A percentile compares a stretch with the other conserved stretches of the same genome.
These are phyloP conservation scores for Micronycteris hirsuta DNA, from an alignment of 2,113 vertebrate species.

Conservation along the genomic window DNA sequence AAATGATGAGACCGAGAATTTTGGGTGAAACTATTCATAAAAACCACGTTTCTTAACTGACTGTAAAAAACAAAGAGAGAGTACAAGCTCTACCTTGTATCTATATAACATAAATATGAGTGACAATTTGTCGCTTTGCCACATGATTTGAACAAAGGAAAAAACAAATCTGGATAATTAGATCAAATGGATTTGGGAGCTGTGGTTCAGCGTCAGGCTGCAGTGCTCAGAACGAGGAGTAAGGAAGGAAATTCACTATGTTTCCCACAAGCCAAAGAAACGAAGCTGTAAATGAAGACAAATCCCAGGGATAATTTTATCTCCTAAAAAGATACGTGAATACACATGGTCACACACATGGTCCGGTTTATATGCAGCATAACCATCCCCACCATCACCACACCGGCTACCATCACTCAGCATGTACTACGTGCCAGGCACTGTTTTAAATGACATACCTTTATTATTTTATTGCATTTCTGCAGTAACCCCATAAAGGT, in stretches of 20 bases:
- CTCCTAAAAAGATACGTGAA: background rate
- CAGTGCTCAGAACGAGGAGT: background rate
- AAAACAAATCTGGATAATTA: background rate
- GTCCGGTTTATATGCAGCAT: background rate
- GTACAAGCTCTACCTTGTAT: background rate
- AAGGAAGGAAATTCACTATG: background rate
- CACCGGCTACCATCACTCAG: background rate
- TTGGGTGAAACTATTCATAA: conserved; percentile 24
- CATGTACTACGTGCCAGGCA: background rate
- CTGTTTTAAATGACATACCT: background rate
- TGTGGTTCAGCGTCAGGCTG: background rate
- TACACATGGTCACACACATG: background rate
- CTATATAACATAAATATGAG: background rate
- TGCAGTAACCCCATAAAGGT: background rate
- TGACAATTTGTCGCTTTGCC: background rate
- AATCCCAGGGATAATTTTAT: background rate
- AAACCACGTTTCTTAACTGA: conserved; percentile 14
- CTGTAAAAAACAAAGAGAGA: conserved; percentile 1
- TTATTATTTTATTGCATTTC: background rate
- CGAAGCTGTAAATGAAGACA: background rate
- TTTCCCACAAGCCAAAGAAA: background rate
- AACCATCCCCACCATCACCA: background rate
- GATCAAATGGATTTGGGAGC: background rate
- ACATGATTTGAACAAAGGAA: background rate
- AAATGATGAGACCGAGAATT: conserved; percentile 24